Percentiles rank a stretch among this genome's conserved stretches.
These are phyloP conservation scores for Phataginus tetradactyla DNA, from an alignment of 2,797 vertebrate genomes.

Conservation along the genomic window DNA sequence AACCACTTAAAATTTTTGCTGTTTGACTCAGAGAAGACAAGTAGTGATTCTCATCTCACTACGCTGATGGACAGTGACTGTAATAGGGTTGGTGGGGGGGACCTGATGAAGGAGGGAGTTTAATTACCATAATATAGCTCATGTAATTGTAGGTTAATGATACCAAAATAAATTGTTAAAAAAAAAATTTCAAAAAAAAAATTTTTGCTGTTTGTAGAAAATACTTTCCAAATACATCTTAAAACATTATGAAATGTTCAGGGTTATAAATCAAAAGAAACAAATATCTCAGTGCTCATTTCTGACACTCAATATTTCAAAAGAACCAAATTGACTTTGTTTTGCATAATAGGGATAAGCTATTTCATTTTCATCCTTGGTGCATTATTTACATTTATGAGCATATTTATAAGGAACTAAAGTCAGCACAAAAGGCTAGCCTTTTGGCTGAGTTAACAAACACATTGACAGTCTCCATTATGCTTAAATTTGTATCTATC, in stretches of 20 bases:
- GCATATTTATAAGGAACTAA: background rate
- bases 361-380: background rate
- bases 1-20: conserved; percentile 7
- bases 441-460: background rate
- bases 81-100: too few species aligned
- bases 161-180: too few species aligned
- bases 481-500: background rate
- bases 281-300: background rate
- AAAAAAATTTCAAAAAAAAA: too few species aligned
- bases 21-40: too few species aligned
- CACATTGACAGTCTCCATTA: background rate
- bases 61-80: too few species aligned
- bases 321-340: background rate
- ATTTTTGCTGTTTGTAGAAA: conserved; percentile 32
- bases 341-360: background rate
- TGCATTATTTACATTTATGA: background rate
- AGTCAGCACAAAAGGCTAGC: background rate
- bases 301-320: conserved; percentile 18
- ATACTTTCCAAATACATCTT: conserved; percentile 9
- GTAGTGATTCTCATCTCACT: too few species aligned
- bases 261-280: conserved; percentile 27
- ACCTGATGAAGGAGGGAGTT: too few species aligned
- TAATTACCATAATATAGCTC: too few species aligned
- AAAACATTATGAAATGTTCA: background rate
- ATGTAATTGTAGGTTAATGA: too few species aligned